phyloP scores from a whole-genome alignment of 1,140 invertebrate species.

The Ephestia elutella region DNA sequence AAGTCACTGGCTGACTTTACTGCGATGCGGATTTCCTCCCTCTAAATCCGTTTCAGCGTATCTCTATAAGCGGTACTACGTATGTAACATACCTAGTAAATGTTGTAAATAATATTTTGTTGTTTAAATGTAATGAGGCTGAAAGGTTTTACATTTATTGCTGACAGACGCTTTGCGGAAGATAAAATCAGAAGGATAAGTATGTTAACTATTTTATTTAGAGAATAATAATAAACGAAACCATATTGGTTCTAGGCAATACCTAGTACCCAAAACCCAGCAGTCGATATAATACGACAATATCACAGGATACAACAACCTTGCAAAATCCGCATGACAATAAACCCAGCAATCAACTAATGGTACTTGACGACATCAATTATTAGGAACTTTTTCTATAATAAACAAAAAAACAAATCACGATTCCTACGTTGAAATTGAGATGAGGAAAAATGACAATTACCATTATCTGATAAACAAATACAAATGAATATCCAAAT shows the following conservation, averaged over 20 bases:
- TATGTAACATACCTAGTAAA: not conserved
- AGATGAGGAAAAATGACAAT: not conserved
- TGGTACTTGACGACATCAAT: conserved; percentile 50
- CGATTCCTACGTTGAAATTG: not conserved
- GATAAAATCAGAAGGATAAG: too few species aligned
- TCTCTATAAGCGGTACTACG: not conserved
- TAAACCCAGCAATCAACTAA: conserved; percentile 19
- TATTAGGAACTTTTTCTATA: not conserved
- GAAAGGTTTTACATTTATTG: too few species aligned
- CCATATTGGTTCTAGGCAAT: too few species aligned
- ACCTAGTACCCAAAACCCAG: too few species aligned
- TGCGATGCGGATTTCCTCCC: conserved; percentile 1
- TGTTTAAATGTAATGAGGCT: not conserved
- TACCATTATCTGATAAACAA: not conserved
- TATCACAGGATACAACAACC: too few species aligned
- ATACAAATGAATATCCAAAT: not conserved
- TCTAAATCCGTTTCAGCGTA: not conserved
- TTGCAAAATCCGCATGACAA: not conserved
- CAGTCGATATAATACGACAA: too few species aligned
- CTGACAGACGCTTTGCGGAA: too few species aligned
- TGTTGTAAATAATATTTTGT: not conserved
- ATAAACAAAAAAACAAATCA: not conserved
- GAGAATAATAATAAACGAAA: too few species aligned
- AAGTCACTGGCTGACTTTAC: conserved; percentile 3
- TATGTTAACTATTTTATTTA: too few species aligned